Evolutionary conservation across 2,888 invertebrate genomes (phyloP).

Genomic region (Cephus sareptanus): DNA sequence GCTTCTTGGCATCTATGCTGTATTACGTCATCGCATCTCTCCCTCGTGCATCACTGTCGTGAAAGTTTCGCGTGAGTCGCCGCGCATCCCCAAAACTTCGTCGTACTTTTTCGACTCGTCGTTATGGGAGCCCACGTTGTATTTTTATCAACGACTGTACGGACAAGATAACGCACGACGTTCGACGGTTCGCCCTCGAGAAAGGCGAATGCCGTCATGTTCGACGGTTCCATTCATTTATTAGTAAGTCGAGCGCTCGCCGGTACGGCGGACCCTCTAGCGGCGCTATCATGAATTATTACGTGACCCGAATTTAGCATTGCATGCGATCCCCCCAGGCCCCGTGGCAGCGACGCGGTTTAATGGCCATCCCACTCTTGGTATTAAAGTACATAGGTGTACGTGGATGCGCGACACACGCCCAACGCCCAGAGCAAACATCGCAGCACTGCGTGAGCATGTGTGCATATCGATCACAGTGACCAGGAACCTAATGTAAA

Average conservation of each 20-base stretch:
- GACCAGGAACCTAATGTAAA: not conserved
- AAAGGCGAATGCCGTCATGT: not conserved
- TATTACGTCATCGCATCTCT: not conserved
- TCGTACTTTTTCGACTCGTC: not conserved
- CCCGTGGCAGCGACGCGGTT: conserved; percentile 18
- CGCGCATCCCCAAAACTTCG: too few species aligned
- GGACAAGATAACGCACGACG: not conserved
- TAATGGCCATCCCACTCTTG: conserved; percentile 31
- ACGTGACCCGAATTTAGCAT: conserved; percentile 51
- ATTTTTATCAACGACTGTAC: not conserved
- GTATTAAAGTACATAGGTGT: not conserved
- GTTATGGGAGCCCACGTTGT: not conserved
- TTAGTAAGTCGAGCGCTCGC: conserved; percentile 25
- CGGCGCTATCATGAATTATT: conserved; percentile 52
- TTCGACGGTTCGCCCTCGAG: not conserved
- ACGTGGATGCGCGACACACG: not conserved
- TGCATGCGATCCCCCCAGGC: conserved; percentile 33
- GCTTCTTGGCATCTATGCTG: not conserved
- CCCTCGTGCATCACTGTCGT: not conserved
- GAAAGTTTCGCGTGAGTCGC: not conserved
- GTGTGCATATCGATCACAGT: not conserved
- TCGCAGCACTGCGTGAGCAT: not conserved
- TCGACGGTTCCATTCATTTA: conserved; percentile 31
- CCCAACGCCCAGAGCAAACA: not conserved
- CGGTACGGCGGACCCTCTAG: conserved; percentile 29